Percentiles rank a stretch among this genome's conserved stretches.
phyloP scores from a whole-genome alignment of 2,888 invertebrate genomes.

The Ecdyonurus torrentis region DNA sequence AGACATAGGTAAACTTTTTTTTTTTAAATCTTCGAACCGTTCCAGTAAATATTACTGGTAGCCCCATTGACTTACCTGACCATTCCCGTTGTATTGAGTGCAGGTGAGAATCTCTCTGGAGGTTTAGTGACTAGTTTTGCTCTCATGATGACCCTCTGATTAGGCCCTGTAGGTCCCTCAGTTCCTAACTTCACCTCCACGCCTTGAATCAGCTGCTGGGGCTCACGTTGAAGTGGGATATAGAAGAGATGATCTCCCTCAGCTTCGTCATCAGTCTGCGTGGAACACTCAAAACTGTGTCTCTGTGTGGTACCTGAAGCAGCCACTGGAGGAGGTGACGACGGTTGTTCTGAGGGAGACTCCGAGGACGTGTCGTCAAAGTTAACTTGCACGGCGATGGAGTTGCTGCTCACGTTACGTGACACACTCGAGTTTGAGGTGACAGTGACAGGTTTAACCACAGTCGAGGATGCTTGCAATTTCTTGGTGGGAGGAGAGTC shows the following conservation, averaged over 20 bases:
- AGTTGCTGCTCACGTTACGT: constrained; percentile 22
- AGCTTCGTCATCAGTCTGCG: constrained; percentile 31
- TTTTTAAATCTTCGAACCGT: too few species aligned
- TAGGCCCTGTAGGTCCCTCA: constrained; percentile 41
- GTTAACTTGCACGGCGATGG: constrained; percentile 36
- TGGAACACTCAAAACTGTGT: constrained; percentile 23
- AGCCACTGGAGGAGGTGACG: not conserved
- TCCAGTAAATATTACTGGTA: too few species aligned
- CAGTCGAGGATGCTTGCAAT: not conserved
- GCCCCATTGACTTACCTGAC: not conserved
- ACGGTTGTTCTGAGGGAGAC: constrained; percentile 3
- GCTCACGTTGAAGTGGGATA: constrained; percentile 35
- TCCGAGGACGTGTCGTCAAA: constrained; percentile 22
- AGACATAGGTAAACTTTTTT: too few species aligned
- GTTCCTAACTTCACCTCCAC: constrained; percentile 47
- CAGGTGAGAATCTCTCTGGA: constrained; percentile 14
- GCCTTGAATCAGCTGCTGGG: constrained; percentile 36
- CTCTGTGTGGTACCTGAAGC: not conserved
- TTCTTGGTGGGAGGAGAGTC: not conserved
- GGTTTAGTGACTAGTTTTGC: constrained; percentile 47
- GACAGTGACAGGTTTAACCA: not conserved
- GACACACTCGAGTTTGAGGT: not conserved
- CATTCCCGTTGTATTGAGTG: not conserved
- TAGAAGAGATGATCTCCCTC: constrained; percentile 43
- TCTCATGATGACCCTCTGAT: constrained; percentile 41